phyloP scores from a whole-genome alignment of 2,797 vertebrate genomes.

The Cottoperca gobio region DNA sequence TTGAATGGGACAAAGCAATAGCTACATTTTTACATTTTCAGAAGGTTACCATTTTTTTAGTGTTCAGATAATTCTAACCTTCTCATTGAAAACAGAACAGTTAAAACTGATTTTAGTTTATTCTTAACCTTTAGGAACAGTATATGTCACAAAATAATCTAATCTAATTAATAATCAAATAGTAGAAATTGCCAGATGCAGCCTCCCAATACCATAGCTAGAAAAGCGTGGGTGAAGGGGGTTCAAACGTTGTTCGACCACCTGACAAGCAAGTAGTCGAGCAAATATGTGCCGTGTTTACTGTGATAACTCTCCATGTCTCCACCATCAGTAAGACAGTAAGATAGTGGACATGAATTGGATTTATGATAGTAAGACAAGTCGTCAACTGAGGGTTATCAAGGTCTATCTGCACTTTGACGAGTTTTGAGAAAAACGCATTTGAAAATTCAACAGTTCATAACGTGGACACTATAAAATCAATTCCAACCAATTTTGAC shows the following conservation, averaged over 20 bases:
- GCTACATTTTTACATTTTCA: neutral
- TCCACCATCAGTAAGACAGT: neutral
- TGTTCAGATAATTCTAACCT: neutral
- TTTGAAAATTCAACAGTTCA: too few species aligned
- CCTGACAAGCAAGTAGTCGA: too few species aligned
- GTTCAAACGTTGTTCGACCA: neutral
- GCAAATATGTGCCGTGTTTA: neutral
- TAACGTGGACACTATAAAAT: too few species aligned
- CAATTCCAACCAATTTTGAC: too few species aligned
- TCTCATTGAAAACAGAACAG: neutral
- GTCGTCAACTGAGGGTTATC: too few species aligned
- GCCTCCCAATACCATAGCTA: neutral
- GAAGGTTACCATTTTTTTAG: slow-evolving; percentile 1
- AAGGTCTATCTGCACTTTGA: too few species aligned
- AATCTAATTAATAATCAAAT: too few species aligned
- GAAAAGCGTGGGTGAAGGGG: neutral
- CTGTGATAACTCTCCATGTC: neutral
- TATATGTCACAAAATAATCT: neutral
- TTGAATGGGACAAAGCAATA: neutral
- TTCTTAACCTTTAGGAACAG: neutral
- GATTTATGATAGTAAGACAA: neutral
- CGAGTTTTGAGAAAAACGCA: too few species aligned
- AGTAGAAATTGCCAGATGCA: too few species aligned
- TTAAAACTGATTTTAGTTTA: neutral
- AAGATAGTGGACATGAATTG: neutral